Evolutionary conservation across 1,140 invertebrate genomes (phyloP), one percentile per base, ranked within the genome.

Genomic region (Sycophila sp.): DNA sequence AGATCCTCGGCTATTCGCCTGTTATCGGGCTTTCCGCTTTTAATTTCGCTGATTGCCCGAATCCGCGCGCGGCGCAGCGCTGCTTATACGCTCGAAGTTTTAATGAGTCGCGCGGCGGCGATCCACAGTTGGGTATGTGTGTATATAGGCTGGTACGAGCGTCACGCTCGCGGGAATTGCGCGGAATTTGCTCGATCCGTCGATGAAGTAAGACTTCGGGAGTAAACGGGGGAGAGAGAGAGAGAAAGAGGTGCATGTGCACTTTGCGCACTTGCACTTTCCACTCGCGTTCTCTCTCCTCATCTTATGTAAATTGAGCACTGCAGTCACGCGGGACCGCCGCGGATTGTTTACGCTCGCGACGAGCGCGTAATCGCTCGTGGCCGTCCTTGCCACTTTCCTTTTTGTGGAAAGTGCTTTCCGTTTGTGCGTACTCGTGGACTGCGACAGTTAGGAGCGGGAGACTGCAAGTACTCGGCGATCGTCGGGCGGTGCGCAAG

Each of bases 111-210:
- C n/a, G n/a, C n/a, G n/a, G n/a, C n/a, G n/a, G n/a, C n/a, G n/a
- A n/a, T n/a, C 24, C 24, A 53, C 49, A 30, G 49, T 17, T 53
- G 8, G 3, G 24, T 53, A 17, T 4, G 13, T n/a, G 17, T 24
- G 17, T 3, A 17, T 24, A 24, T 53, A 13, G n/a, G n/a, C n/a
- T 13, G 26, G n/a, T 19, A 47, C 17, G 11, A 53, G 49, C 7
- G 24, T 13, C 1, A 30, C 15, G 15, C 15, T 47, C 38, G 17
- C 42, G 42, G 42, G 34, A 53, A 56, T 67, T 58, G 36, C 53
- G 51, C 63, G 42, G 51, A 47, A 66, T 47, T 49, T 45, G n/a
- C 64, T 67, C 15, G 42, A 69, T 64, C 32, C 15, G 56, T 36
- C 56, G 38, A 60, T 68, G 53, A 68, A 68, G 55, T 59, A 58